These are phyloP conservation scores for Heterotilapia buettikoferi DNA, from an alignment of 2,113 vertebrate genomes.

Conservation along the genomic window DNA sequence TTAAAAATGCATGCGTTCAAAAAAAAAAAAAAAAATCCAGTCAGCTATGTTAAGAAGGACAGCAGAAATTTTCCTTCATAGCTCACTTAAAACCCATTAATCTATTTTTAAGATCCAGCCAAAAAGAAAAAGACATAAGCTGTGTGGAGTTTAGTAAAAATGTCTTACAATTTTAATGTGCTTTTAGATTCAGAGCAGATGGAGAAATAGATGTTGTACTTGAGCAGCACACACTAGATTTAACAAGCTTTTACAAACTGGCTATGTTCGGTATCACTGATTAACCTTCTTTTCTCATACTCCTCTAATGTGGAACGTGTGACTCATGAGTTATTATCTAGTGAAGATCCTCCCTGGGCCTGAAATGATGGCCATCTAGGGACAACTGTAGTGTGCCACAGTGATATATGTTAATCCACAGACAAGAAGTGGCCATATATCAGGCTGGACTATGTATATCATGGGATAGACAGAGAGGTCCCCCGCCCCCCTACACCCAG, in stretches of 20 bases:
- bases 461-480: constrained; percentile 42
- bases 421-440: constrained; percentile 53
- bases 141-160: neutral
- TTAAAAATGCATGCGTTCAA: neutral
- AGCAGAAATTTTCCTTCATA: neutral
- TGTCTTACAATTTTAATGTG: neutral
- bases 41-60: neutral
- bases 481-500: neutral
- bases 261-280: neutral
- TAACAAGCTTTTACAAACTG: neutral
- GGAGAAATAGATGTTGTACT: neutral
- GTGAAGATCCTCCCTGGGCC: constrained; percentile 13
- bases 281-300: constrained; percentile 2
- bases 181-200: neutral
- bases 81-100: neutral
- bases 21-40: neutral
- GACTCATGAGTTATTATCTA: constrained; percentile 52
- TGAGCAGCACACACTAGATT: neutral
- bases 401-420: constrained; percentile 58
- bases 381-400: constrained; percentile 34
- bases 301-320: constrained; percentile 24
- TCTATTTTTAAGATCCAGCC: neutral
- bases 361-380: constrained; percentile 62
- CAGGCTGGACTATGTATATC: constrained; percentile 57
- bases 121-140: neutral